phyloP scores from a whole-genome alignment of 2,888 invertebrate genomes.

The Diogma glabrata region DNA sequence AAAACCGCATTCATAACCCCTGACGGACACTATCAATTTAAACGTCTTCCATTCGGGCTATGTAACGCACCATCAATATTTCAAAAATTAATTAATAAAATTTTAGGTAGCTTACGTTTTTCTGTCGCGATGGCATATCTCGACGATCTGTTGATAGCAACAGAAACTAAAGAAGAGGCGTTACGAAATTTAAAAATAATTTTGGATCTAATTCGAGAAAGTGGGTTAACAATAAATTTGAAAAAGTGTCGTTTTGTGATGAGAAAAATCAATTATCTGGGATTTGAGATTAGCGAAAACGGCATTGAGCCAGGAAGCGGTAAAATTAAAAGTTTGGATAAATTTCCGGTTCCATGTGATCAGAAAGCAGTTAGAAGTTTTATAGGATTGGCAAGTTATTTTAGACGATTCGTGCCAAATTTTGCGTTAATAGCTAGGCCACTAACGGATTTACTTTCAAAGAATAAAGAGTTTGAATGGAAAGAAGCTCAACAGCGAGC shows the following conservation, averaged over 20 bases:
- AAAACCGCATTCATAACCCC: too few relatives aligned
- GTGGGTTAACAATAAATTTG: background rate
- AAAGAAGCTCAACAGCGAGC: background rate
- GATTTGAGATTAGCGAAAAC: background rate
- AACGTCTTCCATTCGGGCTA: too few relatives aligned
- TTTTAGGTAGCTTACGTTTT: too few relatives aligned
- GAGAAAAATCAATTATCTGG: background rate
- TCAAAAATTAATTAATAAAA: too few relatives aligned
- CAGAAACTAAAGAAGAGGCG: too few relatives aligned
- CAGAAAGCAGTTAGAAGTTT: slow-evolving; percentile 1
- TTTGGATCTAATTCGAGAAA: background rate
- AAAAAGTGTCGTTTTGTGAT: background rate
- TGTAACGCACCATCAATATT: too few relatives aligned
- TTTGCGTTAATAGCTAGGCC: background rate
- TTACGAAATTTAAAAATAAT: background rate
- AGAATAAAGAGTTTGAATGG: slow-evolving; percentile 2
- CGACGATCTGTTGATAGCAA: background rate
- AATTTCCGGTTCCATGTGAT: background rate
- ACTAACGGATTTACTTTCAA: slow-evolving; percentile 3
- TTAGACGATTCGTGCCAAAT: too few relatives aligned
- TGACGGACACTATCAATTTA: too few relatives aligned
- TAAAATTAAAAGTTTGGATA: too few relatives aligned
- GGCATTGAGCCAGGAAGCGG: background rate
- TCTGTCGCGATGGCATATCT: background rate
- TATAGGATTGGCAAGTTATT: slow-evolving; percentile 9